phyloP scores from a whole-genome alignment of 2,113 vertebrate genomes.

The Lynx canadensis region DNA sequence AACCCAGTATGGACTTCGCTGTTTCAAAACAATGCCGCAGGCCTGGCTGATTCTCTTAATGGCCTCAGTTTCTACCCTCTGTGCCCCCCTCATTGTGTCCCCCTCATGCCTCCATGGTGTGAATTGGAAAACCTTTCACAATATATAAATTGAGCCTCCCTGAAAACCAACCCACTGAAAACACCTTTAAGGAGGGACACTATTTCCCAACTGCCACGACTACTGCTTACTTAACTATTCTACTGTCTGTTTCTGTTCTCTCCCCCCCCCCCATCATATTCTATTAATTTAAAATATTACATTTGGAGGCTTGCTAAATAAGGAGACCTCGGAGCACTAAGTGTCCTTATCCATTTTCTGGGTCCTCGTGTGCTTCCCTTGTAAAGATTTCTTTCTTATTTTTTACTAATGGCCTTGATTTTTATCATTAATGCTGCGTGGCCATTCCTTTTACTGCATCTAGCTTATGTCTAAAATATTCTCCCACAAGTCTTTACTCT shows the following conservation, averaged over 20 bases:
- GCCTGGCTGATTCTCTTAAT: neutral
- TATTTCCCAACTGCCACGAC: neutral
- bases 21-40: neutral
- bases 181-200: neutral
- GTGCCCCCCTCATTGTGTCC: neutral
- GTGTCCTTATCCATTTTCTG: constrained; percentile 61
- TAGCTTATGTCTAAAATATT: constrained; percentile 71
- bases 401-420: constrained; percentile 77
- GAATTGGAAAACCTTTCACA: neutral
- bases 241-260: neutral
- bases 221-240: neutral
- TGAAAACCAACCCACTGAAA: neutral
- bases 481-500: constrained; percentile 41
- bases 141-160: neutral
- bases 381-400: constrained; percentile 35
- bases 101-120: neutral
- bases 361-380: constrained; percentile 60
- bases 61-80: neutral
- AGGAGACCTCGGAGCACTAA: constrained; percentile 64
- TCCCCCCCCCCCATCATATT: neutral
- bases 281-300: constrained; percentile 69
- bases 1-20: neutral
- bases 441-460: constrained; percentile 44
- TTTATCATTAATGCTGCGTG: constrained; percentile 50
- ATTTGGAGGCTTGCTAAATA: constrained; percentile 70